Percentiles rank a stretch among this genome's conserved stretches.
Conservation (phyloP, 2,113 vertebrate species). For the Neolamprologus tretocephalus region DNA sequence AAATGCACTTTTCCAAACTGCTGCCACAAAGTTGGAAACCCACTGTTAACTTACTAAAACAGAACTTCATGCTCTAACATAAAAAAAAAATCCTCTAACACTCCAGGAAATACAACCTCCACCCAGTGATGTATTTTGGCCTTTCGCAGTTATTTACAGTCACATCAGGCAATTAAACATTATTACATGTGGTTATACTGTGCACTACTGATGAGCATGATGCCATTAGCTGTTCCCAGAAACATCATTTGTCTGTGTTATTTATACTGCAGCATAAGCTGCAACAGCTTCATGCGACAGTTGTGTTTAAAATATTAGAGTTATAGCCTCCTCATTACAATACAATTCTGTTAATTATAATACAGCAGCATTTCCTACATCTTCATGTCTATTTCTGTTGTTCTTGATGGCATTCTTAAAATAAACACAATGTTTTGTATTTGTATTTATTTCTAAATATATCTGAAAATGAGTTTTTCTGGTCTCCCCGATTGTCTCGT, state of each 20-base stretch:
- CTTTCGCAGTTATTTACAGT: not conserved
- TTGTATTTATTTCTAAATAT: not conserved
- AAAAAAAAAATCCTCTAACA: not conserved
- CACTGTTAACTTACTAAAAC: not conserved
- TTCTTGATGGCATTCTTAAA: slow-evolving; percentile 13
- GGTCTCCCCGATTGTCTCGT: not conserved
- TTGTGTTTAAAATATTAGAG: not conserved
- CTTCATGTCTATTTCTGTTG: not conserved
- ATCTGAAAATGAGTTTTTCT: not conserved
- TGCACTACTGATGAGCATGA: not conserved
- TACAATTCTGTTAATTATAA: not conserved
- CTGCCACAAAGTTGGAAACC: not conserved
- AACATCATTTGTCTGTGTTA: not conserved
- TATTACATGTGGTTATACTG: not conserved
- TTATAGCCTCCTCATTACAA: not conserved
- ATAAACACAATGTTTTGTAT: slow-evolving; percentile 2
- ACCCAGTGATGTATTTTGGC: not conserved
- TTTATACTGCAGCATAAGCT: not conserved
- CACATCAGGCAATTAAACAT: not conserved
- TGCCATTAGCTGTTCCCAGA: not conserved
- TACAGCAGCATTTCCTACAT: not conserved
- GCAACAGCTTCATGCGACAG: not conserved
- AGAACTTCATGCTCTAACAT: not conserved
- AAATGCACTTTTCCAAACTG: not conserved
- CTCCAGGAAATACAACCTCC: not conserved